These are phyloP conservation scores for Synodontis membranacea DNA, from an alignment of 2,113 vertebrate species.

Conservation along the genomic window DNA sequence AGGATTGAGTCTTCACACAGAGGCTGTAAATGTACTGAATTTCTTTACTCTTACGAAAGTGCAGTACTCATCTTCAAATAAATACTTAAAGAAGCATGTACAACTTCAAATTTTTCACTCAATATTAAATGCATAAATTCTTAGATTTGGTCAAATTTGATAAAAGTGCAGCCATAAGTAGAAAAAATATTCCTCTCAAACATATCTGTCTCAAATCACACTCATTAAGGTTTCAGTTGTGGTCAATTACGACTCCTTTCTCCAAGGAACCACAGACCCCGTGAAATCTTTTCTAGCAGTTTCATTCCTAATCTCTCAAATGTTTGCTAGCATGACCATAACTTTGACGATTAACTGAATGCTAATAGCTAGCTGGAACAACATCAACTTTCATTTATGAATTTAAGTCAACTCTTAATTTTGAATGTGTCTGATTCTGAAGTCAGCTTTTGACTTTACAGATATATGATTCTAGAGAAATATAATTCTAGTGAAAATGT, in stretches of 20 bases:
- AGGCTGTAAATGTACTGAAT: not conserved
- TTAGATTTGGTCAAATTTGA: not conserved
- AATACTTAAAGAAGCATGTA: not conserved
- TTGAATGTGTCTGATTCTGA: not conserved
- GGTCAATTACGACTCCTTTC: not conserved
- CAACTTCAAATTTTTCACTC: not conserved
- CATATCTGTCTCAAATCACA: not conserved
- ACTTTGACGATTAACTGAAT: not conserved
- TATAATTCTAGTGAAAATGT: not conserved
- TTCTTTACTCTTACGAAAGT: not conserved
- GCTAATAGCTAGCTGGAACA: not conserved
- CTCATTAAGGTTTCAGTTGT: not conserved
- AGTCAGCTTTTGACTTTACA: not conserved
- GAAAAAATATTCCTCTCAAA: not conserved
- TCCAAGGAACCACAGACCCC: not conserved
- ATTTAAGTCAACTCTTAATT: not conserved
- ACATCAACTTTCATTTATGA: not conserved
- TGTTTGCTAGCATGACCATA: not conserved
- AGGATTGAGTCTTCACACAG: not conserved
- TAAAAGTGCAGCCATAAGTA: not conserved
- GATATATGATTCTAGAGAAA: not conserved
- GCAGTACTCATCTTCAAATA: not conserved
- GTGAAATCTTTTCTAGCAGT: not conserved
- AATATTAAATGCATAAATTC: not conserved
- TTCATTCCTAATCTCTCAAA: not conserved